phyloP scores from a whole-genome alignment of 2,113 vertebrate genomes.

The Lates calcarifer region DNA sequence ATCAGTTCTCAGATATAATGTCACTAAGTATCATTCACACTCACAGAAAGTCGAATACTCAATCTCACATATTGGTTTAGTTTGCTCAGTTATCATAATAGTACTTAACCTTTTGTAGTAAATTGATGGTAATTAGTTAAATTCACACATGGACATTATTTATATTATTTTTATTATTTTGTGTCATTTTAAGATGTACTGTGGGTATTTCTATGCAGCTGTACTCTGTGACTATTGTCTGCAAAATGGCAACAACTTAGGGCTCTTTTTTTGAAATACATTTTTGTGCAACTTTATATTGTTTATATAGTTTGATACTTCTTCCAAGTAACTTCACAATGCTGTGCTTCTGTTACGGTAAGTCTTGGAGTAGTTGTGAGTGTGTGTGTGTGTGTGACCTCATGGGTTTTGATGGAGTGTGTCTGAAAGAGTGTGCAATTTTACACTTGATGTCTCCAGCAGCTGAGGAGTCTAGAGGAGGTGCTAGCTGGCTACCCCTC shows the following conservation, averaged over 20 bases:
- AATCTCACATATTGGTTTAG: background rate
- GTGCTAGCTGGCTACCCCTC: conserved; percentile 50
- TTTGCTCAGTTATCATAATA: background rate
- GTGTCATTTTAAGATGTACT: too few species aligned
- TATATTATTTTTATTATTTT: too few species aligned
- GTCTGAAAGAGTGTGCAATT: conserved; percentile 71
- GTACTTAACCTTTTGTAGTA: conserved; percentile 5
- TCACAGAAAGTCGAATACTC: conserved; percentile 5
- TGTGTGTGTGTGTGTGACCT: conserved; percentile 44
- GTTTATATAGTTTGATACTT: background rate
- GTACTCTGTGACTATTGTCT: too few species aligned
- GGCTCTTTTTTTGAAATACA: background rate
- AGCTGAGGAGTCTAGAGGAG: conserved; percentile 57
- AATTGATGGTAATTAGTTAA: background rate
- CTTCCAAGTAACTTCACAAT: conserved; percentile 1
- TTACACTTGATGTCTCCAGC: conserved; percentile 74
- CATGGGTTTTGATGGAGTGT: conserved; percentile 59
- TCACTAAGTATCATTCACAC: background rate
- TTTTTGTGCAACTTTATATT: background rate
- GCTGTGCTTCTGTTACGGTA: background rate
- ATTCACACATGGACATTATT: background rate
- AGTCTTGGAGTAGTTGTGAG: conserved; percentile 2
- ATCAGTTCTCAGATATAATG: conserved; percentile 9
- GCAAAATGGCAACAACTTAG: too few species aligned
- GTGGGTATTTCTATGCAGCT: too few species aligned